A percentile compares a stretch with the other conserved stretches of the same genome.
Evolutionary conservation across 2,113 vertebrate species (phyloP).

Genomic region (Theristicus caerulescens): DNA sequence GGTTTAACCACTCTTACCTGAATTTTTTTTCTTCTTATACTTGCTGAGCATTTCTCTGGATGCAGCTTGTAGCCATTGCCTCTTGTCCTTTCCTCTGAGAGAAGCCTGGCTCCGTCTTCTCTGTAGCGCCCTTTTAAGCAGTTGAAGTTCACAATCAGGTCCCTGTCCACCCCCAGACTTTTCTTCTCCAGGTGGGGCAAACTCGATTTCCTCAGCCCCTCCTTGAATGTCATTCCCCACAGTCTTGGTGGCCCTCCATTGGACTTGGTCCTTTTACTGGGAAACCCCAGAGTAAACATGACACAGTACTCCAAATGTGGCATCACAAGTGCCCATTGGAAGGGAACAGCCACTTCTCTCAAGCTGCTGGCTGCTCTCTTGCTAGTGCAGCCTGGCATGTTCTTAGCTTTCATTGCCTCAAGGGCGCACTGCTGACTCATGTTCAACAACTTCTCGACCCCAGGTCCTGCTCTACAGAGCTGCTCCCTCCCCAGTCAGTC

Average conservation of each 20-base stretch:
- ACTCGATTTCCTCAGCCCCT: not conserved
- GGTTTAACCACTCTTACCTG: not conserved
- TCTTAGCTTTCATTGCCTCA: slow-evolving; percentile 5
- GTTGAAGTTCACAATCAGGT: not conserved
- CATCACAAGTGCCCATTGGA: accelerated
- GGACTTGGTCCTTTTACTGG: not conserved
- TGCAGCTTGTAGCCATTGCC: not conserved
- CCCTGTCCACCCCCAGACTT: not conserved
- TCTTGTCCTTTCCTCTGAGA: not conserved
- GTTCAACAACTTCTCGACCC: not conserved
- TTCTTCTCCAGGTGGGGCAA: not conserved
- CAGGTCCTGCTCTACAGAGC: not conserved
- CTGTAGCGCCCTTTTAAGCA: not conserved
- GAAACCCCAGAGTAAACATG: not conserved
- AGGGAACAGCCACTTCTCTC: not conserved
- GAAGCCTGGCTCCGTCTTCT: not conserved
- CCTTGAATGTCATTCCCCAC: not conserved
- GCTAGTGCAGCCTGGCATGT: not conserved
- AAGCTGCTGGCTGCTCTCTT: not conserved
- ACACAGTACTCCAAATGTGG: not conserved
- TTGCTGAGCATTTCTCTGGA: not conserved
- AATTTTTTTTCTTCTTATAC: not conserved
- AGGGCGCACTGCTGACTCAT: slow-evolving; percentile 50
- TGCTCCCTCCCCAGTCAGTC: not conserved
- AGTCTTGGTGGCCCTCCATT: not conserved